Conservation (phyloP, 2,888 invertebrate species). For the Agonum fuliginosum region DNA sequence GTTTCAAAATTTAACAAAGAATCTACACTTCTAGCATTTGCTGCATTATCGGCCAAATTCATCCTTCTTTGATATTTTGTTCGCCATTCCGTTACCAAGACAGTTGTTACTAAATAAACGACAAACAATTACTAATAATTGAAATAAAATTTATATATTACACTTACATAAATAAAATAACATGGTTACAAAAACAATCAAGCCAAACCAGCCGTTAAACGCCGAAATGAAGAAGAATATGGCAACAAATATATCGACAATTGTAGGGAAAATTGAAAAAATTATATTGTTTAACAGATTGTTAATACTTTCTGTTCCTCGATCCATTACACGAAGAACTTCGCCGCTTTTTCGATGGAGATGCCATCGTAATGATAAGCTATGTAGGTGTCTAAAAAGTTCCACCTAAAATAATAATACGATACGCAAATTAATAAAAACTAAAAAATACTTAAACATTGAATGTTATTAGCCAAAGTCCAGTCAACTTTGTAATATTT, state of each 20-base stretch:
- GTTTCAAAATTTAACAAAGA: constrained; percentile 98
- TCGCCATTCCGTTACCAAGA: constrained; percentile 97
- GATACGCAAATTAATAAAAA: not conserved
- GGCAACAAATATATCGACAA: constrained; percentile 94
- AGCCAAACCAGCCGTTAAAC: constrained; percentile 96
- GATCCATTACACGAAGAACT: constrained; percentile 96
- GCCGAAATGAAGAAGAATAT: constrained; percentile 89
- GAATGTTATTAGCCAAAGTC: not conserved
- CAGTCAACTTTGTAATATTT: too few relatives aligned
- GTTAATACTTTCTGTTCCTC: constrained; percentile 93
- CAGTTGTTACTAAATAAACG: constrained; percentile 82
- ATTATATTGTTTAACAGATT: constrained; percentile 93
- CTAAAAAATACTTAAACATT: not conserved
- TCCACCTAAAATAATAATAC: constrained; percentile 78
- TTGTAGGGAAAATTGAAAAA: constrained; percentile 94
- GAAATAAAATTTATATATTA: constrained; percentile 3
- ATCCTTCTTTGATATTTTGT: constrained; percentile 95
- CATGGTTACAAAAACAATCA: constrained; percentile 97
- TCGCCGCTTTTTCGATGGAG: constrained; percentile 96
- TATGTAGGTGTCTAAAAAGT: constrained; percentile 91
- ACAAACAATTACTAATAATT: constrained; percentile 6
- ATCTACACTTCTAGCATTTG: constrained; percentile 94
- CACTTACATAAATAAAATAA: constrained; percentile 88
- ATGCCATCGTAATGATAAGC: constrained; percentile 95
- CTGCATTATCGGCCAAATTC: constrained; percentile 96